These are phyloP conservation scores for Rhadinocentrus ornatus DNA, from an alignment of 2,797 vertebrate species.

Conservation along the genomic window DNA sequence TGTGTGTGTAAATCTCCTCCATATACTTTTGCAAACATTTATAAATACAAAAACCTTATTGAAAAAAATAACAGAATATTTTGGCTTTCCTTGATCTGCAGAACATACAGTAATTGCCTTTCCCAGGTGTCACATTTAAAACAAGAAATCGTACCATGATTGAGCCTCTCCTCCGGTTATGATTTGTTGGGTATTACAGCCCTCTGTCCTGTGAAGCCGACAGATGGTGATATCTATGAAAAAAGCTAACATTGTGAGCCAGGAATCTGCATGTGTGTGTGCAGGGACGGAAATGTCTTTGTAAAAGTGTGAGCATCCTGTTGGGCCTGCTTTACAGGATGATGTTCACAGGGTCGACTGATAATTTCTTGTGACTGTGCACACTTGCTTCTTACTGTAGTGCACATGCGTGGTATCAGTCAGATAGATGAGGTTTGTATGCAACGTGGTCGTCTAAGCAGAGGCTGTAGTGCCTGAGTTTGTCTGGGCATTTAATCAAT, in stretches of 20 bases:
- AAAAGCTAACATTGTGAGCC: conserved; percentile 36
- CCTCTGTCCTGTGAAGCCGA: conserved; percentile 48
- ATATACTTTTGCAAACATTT: no score
- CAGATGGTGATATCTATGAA: conserved; percentile 65
- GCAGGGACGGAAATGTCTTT: neutral
- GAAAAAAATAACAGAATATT: no score
- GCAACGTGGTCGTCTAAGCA: no score
- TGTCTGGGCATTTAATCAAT: no score
- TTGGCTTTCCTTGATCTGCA: no score
- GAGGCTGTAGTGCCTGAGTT: no score
- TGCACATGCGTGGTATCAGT: neutral
- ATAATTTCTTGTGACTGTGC: neutral
- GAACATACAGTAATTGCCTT: neutral
- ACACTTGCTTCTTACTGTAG: neutral
- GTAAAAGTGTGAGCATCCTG: no score
- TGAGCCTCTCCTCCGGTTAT: conserved; percentile 36
- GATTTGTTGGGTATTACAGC: conserved; percentile 48
- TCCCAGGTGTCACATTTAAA: conserved; percentile 23
- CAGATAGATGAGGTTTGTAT: no score
- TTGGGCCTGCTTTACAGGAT: no score
- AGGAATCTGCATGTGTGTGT: conserved; percentile 40
- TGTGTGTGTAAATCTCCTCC: neutral
- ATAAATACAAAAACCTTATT: no score
- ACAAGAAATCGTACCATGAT: conserved; percentile 8
- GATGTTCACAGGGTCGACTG: no score